A percentile compares a stretch with the other conserved stretches of the same genome.
These are phyloP conservation scores for Diarsia rubi DNA, from an alignment of 2,888 invertebrate species.

Conservation along the genomic window DNA sequence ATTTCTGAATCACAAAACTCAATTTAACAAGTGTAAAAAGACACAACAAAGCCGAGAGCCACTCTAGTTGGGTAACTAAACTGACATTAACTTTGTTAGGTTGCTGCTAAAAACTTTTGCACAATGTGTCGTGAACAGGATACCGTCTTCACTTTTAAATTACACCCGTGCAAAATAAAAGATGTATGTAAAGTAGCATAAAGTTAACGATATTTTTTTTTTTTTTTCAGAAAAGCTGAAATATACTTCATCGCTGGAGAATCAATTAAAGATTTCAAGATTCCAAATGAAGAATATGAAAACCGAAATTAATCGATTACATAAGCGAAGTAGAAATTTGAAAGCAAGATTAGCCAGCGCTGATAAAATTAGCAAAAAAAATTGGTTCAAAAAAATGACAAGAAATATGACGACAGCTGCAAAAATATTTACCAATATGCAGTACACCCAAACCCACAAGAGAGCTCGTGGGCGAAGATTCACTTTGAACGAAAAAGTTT, in stretches of 20 bases:
- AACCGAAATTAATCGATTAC: conserved; percentile 6
- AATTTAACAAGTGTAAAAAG: too few relatives aligned
- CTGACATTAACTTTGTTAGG: too few relatives aligned
- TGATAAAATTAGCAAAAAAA: too few relatives aligned
- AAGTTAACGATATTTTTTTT: too few relatives aligned
- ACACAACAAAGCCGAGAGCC: too few relatives aligned
- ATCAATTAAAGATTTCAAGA: conserved; percentile 13
- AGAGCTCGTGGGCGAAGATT: conserved; percentile 1
- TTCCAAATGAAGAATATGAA: conserved; percentile 15
- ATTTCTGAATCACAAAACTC: too few relatives aligned
- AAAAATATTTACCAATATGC: too few relatives aligned
- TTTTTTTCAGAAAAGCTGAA: background rate
- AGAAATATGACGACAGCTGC: too few relatives aligned
- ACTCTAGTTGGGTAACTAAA: too few relatives aligned
- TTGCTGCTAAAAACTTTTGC: too few relatives aligned
- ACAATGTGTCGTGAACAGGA: background rate
- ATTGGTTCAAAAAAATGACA: too few relatives aligned
- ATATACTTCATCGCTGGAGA: conserved; percentile 1
- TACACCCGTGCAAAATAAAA: background rate
- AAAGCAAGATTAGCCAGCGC: conserved; percentile 7
- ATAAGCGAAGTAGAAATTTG: background rate
- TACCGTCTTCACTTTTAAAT: background rate
- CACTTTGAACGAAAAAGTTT: conserved; percentile 7
- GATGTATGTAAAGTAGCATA: background rate
- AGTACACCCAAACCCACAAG: conserved; percentile 3